Percentiles rank a stretch among this genome's conserved stretches.
Conservation (phyloP, 2,113 vertebrate genomes). For the Silurus asotus region DNA sequence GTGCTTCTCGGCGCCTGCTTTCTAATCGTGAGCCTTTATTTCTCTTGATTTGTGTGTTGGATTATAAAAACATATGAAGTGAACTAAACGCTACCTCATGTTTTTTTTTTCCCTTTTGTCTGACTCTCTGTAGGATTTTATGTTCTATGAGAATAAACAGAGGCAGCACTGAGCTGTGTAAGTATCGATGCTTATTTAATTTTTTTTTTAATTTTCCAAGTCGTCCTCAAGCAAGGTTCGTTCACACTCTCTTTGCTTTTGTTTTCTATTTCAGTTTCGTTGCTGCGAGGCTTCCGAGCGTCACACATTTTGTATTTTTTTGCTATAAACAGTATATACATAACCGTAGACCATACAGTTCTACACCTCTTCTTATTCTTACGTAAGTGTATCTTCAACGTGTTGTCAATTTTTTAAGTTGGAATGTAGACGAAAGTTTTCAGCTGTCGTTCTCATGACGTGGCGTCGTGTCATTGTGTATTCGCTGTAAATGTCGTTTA, state of each 20-base stretch:
- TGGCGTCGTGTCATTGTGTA: not conserved
- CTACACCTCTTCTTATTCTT: not conserved
- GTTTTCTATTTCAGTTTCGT: slow-evolving; percentile 4
- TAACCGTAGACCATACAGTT: not conserved
- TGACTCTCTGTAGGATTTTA: slow-evolving; percentile 44
- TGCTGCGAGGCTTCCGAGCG: not conserved
- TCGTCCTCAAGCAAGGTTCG: not conserved
- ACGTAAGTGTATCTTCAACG: not conserved
- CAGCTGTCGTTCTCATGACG: not conserved
- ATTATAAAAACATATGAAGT: not conserved
- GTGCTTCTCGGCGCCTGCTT: slow-evolving; percentile 73
- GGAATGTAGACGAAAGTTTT: not conserved
- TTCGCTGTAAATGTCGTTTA: not conserved
- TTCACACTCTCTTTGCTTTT: not conserved
- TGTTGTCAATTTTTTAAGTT: not conserved
- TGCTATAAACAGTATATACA: not conserved
- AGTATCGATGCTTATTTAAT: not conserved
- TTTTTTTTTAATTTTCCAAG: not conserved
- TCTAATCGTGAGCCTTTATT: slow-evolving; percentile 67
- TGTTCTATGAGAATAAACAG: slow-evolving; percentile 48
- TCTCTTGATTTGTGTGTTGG: not conserved
- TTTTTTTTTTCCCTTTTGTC: not conserved
- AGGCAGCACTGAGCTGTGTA: slow-evolving; percentile 6
- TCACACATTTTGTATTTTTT: not conserved
- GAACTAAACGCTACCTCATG: not conserved